Evolutionary conservation across 2,797 vertebrate species (phyloP), one percentile per base, ranked within the genome.

Genomic region (Syngnathus rostellatus): DNA sequence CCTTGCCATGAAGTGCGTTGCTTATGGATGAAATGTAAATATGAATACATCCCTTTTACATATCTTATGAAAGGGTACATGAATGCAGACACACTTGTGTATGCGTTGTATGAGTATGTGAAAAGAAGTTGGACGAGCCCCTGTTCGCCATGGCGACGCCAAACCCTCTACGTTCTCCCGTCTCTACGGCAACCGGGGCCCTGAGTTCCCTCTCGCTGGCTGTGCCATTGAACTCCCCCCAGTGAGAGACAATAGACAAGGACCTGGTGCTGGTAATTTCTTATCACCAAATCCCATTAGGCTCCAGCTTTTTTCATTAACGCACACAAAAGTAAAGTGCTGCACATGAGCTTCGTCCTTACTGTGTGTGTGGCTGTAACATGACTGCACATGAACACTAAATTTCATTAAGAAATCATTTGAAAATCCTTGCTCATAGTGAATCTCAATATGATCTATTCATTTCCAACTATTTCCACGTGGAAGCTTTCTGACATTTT

Each of bases 151-250:
- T 95, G 93, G 93, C 91, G 93, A 96, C 92, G 88, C 91, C 9
- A 81, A 89, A 90, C 89, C 89, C 91, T 61, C 92, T 92, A 90
- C 93, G 93, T 94, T 94, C 92, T 88, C 87, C 78, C 82, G 94
- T 97, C 94, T 94, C 94, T 95, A 92, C 92, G 93, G 95, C 93
- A 96, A 97, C 94, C 86, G 69, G 87, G 92, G 92, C 90, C 91
- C 91, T 88, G 68, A 65, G 75, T 79, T 92, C 90, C 90, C 91
- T 81, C 79, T 84, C 89, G 92, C 93, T 93, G 92, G 92, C 91
- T 92, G 86, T 91, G 93, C 92, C 91, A 92, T 92, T 94, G 93
- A 95, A 93, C 89, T 93, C 91, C 90, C 90, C 31, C 90, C 88
- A 48, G 89, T 81, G 83, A 93, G 92, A 96, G 92, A 96, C 94